Base-by-base conservation (phyloP, 2,113 vertebrate species). In the Neotoma lepida region DNA sequence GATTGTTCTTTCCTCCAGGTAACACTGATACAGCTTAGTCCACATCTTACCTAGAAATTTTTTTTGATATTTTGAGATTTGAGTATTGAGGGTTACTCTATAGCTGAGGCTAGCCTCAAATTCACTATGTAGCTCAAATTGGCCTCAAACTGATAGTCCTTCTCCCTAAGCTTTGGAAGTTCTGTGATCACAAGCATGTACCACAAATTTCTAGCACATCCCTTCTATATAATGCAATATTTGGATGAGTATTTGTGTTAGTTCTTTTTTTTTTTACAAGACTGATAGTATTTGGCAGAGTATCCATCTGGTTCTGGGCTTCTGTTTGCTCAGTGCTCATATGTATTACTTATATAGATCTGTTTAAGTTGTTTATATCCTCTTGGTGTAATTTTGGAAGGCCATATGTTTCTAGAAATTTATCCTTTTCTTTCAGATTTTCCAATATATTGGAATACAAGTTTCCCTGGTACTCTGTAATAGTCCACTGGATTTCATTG, bases 361-460 rank as follows among this genome's bases (percentile, higher is more conserved):
- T 88, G 49, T 73, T 73, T 73, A 71, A 73, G 49, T 88, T 88
- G 49, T 73, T 54, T 88, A 54, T 88, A 73, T 54, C 49, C 26
- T 73, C n/a, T 41, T 70, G 66, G 49, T 88, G 26, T 88, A 88
- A 73, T 88, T 88, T 88, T 88, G 33, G 64, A 51, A 87, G 33
- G 46, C 64, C 85, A 54, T 87, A 87, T 87, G 64, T 70, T 56
- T 39, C 49, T 88, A 56, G 68, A 73, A 87, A 88, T 88, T 39
- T 39, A 41, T 54, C 35, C 46, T 30, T 88, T 71, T 86, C 63
- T 71, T 71, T n/a, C 49, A 56, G 49, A 88, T 88, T 41, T 87
- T 71, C 86, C 86, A 73, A 30, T 88, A 30, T 88, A 88, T 88
- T 88, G 13, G 24, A 88, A 88, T 56, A 51, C 24, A 54, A 56